Evolutionary conservation across 2,797 vertebrate species (phyloP), one percentile per base, ranked within the genome.

Genomic region (Rhabdophis nuchalis): DNA sequence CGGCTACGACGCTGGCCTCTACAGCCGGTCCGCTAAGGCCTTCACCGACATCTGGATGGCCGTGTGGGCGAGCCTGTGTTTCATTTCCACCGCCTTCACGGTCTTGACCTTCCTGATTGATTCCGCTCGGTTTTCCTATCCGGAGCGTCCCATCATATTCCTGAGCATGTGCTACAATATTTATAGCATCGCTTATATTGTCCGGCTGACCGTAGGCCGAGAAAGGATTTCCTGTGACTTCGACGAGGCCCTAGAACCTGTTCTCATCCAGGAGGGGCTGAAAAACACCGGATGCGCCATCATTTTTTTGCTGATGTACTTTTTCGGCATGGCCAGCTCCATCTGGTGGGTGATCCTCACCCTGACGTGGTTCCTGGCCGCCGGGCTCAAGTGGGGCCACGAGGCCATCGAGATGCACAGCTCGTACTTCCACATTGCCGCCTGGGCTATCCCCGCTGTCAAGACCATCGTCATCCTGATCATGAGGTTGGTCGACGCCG

Each of bases 351-450:
- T 99, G 94, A 99, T 99, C 95, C 97, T 99, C 95, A 99, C 99
- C 29, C 96, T 99, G 93, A 99, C 99, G 0, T 99, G 99, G 99
- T 99, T 99, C 97, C 96, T 99, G 96, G 99, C 99, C 0, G 99
- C 99, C 0, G 99, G 99, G 52, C 97, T 99, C 90, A 99, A 99
- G 95, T 99, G 99, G 99, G 99, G 99, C 92, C 99, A 99, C 0
- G 99, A 99, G 96, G 99, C 99, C 25, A 99, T 99, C 6, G 99
- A 99, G 96, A 99, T 99, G 99, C 99, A 99, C 97, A 99, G 99
- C 96, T 99, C 99, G 50, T 99, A 99, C 96, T 99, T 99, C 97
- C 99, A 99, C 95, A 99, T 99, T 0, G 99, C 99, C 0, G 99
- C 99, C n/a, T 99, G 99, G 99, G 99, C 99, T 86, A 99, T 99